Evolutionary conservation across 1,140 invertebrate species (phyloP).

Genomic region (Bombus waltoni): DNA sequence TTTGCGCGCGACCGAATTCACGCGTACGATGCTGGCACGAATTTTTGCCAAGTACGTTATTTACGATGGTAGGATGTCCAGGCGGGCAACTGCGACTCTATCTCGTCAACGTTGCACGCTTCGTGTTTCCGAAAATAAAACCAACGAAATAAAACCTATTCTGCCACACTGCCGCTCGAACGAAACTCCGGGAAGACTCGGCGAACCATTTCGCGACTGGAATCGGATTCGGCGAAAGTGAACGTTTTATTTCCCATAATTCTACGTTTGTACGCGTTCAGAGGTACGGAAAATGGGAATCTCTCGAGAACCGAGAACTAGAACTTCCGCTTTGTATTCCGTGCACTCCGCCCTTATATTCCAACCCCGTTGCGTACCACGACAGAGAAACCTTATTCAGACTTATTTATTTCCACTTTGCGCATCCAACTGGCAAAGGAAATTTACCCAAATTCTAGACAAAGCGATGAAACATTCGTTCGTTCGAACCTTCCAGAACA

Average conservation of each 20-base stretch:
- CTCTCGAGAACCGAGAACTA: no score
- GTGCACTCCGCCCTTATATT: not conserved
- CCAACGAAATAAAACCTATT: not conserved
- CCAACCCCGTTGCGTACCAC: not conserved
- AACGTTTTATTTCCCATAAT: not conserved
- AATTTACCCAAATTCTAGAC: no score
- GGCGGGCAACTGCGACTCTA: not conserved
- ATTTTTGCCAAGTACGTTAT: conserved; percentile 31
- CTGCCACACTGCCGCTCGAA: no score
- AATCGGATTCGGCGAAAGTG: not conserved
- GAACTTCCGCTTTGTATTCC: not conserved
- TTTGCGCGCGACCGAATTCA: not conserved
- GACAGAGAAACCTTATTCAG: not conserved
- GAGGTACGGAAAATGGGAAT: not conserved
- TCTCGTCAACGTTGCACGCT: not conserved
- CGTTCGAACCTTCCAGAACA: no score
- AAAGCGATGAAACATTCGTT: not conserved
- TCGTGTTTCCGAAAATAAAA: not conserved
- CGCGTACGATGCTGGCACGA: not conserved
- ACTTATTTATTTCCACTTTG: not conserved
- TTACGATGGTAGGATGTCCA: not conserved
- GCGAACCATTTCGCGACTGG: not conserved
- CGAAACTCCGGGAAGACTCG: not conserved
- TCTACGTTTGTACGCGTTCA: no score
- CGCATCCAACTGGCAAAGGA: not conserved